phyloP scores from a whole-genome alignment of 2,113 vertebrate species.

The Vombatus ursinus region DNA sequence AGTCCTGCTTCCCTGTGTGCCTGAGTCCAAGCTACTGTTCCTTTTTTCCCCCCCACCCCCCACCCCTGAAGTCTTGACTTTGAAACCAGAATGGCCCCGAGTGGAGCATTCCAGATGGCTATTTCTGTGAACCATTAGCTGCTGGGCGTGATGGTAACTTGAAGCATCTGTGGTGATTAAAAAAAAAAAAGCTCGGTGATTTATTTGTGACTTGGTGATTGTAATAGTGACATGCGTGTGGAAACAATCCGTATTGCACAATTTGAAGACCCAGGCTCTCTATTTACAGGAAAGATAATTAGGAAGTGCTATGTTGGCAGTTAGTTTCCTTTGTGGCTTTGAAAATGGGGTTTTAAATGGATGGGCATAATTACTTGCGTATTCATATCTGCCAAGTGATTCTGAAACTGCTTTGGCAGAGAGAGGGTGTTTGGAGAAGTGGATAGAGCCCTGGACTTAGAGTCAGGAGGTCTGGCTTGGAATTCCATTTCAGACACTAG shows the following conservation, averaged over 20 bases:
- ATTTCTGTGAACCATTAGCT: neutral
- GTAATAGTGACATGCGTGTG: no score
- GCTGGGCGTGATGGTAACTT: neutral
- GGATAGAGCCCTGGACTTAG: neutral
- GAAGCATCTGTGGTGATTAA: neutral
- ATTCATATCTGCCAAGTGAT: neutral
- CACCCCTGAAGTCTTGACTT: neutral
- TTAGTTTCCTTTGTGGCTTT: neutral
- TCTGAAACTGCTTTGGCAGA: neutral
- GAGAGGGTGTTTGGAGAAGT: neutral
- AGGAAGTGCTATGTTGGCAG: neutral
- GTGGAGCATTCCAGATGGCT: neutral
- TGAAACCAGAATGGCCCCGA: fast-evolving
- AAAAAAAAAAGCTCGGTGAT: neutral
- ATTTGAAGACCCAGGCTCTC: no score
- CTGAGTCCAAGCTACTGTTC: fast-evolving
- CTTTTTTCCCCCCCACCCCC: neutral
- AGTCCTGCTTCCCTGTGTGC: neutral
- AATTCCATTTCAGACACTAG: neutral
- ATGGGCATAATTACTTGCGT: neutral
- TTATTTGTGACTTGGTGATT: neutral
- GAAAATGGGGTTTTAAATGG: neutral
- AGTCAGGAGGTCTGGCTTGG: neutral
- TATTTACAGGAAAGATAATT: neutral
- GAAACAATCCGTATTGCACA: neutral